Percentiles rank a stretch among this genome's conserved stretches.
Evolutionary conservation across 2,888 invertebrate genomes (phyloP).

Genomic region (Scrobipalpa costella): DNA sequence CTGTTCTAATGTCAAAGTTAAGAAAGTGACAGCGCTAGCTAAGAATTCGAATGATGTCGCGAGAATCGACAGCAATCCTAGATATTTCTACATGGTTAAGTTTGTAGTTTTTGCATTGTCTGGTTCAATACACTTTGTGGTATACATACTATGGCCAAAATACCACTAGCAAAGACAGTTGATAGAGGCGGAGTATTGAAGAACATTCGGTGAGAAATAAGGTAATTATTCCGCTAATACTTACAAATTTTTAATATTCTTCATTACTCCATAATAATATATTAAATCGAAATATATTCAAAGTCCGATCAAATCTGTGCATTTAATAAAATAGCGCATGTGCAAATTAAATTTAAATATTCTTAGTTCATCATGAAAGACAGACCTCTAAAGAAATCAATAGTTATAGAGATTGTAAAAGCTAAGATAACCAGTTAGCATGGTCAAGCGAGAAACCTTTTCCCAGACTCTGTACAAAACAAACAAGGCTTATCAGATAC

Average conservation of each 20-base stretch:
- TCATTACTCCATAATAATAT: background rate
- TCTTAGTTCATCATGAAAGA: background rate
- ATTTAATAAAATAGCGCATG: background rate
- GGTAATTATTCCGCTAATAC: no score
- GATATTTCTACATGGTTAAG: no score
- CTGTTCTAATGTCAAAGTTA: no score
- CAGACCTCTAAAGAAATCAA: background rate
- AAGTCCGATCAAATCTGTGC: background rate
- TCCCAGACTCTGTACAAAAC: background rate
- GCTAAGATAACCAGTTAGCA: background rate
- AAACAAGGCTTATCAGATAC: background rate
- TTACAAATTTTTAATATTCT: background rate
- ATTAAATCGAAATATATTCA: background rate
- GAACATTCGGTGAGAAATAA: background rate
- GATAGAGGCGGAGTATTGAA: background rate
- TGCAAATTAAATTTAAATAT: background rate
- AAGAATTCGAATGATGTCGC: no score
- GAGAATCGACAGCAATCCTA: no score
- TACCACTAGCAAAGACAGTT: slow-evolving; percentile 1
- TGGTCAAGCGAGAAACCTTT: background rate
- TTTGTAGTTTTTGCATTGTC: background rate
- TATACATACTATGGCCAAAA: slow-evolving; percentile 1
- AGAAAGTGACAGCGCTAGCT: no score
- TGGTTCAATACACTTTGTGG: background rate
- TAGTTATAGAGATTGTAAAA: background rate